Percentiles rank a stretch among this genome's conserved stretches.
phyloP scores from a whole-genome alignment of 2,797 vertebrate genomes.

The Cryptoblepharus egeriae region DNA sequence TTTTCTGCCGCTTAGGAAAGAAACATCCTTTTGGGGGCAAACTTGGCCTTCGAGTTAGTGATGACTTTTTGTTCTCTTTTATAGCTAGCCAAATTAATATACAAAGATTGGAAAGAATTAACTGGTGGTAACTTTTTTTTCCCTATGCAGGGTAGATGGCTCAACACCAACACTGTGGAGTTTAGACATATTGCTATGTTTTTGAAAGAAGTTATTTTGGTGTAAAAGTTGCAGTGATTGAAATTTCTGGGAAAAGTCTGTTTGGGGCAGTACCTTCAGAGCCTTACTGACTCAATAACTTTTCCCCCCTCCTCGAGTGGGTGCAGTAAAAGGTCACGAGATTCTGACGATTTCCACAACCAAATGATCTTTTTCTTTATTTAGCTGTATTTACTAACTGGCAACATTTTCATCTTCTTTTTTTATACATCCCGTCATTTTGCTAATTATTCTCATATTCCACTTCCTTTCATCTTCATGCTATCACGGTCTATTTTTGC shows the following conservation, averaged over 20 bases:
- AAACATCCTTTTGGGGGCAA: not conserved
- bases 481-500: conserved; percentile 61
- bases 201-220: not conserved
- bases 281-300: conserved; percentile 25
- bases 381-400: conserved; percentile 60
- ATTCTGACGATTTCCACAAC: conserved; percentile 72
- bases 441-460: conserved; percentile 3
- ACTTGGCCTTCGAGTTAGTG: conserved; percentile 5
- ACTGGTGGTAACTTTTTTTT: too few relatives aligned
- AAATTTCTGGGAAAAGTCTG: conserved; percentile 2
- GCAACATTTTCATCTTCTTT: conserved; percentile 56
- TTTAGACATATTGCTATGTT: not conserved
- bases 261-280: conserved; percentile 18
- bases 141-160: too few relatives aligned
- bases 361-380: conserved; percentile 69
- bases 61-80: conserved; percentile 62
- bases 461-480: conserved; percentile 66
- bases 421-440: not conserved
- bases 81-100: conserved; percentile 63
- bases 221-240: conserved; percentile 33
- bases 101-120: too few relatives aligned
- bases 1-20: not conserved
- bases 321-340: conserved; percentile 67
- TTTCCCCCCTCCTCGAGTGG: conserved; percentile 34
- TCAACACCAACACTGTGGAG: too few relatives aligned